phyloP scores from a whole-genome alignment of 2,113 vertebrate genomes.

The Myiozetetes cayanensis region DNA sequence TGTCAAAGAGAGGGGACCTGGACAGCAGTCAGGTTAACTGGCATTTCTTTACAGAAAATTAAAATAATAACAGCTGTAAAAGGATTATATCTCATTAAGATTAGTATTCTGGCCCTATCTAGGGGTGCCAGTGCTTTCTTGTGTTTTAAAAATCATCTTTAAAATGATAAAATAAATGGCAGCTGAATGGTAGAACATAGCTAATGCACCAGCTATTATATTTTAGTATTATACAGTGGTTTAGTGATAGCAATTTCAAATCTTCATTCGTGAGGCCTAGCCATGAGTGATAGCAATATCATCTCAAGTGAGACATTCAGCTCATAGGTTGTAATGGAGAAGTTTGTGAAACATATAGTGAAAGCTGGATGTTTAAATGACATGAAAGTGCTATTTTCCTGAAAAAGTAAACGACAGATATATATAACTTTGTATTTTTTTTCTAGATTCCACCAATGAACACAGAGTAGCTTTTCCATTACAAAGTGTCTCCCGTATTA shows the following conservation, averaged over 20 bases:
- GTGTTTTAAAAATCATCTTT: neutral
- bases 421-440: neutral
- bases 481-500: neutral
- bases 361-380: neutral
- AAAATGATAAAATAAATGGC: neutral
- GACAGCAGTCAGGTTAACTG: neutral
- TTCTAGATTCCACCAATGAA: neutral
- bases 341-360: neutral
- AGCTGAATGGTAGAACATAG: neutral
- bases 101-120: neutral
- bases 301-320: neutral
- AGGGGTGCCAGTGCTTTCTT: neutral
- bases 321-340: rapidly evolving
- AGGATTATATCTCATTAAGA: neutral
- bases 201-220: neutral
- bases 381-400: neutral
- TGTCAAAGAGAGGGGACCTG: neutral
- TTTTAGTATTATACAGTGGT: neutral
- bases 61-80: neutral
- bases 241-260: neutral
- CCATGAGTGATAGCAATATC: neutral
- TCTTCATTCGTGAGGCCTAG: no score
- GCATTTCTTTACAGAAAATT: neutral
- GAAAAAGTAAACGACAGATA: neutral
- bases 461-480: neutral